Percentiles rank a stretch among this genome's conserved stretches.
Evolutionary conservation across 2,888 invertebrate species (phyloP).

Genomic region (Nemotelus nigrinus): DNA sequence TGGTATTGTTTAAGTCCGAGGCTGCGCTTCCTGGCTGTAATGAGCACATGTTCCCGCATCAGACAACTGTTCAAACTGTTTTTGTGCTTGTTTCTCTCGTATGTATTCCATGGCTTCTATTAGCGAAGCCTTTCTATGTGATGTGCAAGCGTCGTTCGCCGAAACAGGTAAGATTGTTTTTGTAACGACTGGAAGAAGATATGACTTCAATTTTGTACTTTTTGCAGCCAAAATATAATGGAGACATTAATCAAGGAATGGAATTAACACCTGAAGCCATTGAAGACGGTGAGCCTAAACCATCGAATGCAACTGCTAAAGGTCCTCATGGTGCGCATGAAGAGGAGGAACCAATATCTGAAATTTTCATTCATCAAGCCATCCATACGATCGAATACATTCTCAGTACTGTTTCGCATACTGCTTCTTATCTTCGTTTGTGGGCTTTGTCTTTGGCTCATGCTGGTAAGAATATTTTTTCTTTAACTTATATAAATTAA

Average conservation of each 20-base stretch:
- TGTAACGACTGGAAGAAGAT: background rate
- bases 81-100: constrained; percentile 82
- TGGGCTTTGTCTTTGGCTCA: constrained; percentile 98
- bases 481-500: constrained; percentile 3
- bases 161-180: constrained; percentile 60
- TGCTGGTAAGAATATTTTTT: constrained; percentile 74
- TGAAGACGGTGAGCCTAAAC: constrained; percentile 40
- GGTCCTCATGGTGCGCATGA: constrained; percentile 55
- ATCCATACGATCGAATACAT: constrained; percentile 98
- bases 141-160: constrained; percentile 67
- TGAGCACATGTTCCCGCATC: constrained; percentile 75
- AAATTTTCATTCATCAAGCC: constrained; percentile 91
- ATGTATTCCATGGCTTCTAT: constrained; percentile 93
- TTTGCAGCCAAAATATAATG: constrained; percentile 63
- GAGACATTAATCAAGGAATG: constrained; percentile 74
- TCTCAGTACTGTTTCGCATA: constrained; percentile 94
- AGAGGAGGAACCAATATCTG: constrained; percentile 78
- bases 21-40: constrained; percentile 66
- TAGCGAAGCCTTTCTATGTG: constrained; percentile 88
- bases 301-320: constrained; percentile 45
- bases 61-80: constrained; percentile 77
- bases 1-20: constrained; percentile 74
- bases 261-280: constrained; percentile 69
- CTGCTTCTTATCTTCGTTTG: constrained; percentile 93
- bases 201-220: background rate